Conservation (phyloP, 2,113 vertebrate genomes). For the Nerophis lumbriciformis region DNA sequence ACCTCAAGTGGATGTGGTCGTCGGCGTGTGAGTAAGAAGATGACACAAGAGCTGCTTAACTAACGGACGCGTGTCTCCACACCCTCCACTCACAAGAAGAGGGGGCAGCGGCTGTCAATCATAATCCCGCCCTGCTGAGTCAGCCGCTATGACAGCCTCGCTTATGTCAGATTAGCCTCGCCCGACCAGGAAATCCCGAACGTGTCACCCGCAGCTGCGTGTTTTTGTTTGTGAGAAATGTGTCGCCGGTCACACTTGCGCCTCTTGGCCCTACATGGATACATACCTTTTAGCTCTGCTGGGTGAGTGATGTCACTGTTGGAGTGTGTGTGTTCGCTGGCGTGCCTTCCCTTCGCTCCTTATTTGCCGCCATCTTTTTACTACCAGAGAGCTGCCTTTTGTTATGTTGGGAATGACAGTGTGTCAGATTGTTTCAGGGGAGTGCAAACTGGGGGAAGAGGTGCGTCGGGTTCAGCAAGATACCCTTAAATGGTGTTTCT, state of each 20-base stretch:
- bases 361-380: conserved; percentile 61
- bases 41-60: conserved; percentile 10
- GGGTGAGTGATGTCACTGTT: conserved; percentile 58
- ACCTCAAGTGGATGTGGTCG: conserved; percentile 17
- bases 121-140: conserved; percentile 50
- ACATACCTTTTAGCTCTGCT: conserved; percentile 53
- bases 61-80: conserved; percentile 44
- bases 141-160: conserved; percentile 52
- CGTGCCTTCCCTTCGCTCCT: conserved; percentile 56
- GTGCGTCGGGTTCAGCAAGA: conserved; percentile 36
- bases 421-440: conserved; percentile 35
- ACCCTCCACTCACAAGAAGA: conserved; percentile 1
- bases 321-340: conserved; percentile 41
- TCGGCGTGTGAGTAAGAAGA: conserved; percentile 12
- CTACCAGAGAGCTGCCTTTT: conserved; percentile 52
- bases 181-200: conserved; percentile 32
- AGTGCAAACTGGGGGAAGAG: conserved; percentile 33
- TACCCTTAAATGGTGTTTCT: conserved; percentile 67
- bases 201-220: background rate
- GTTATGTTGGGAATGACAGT: conserved; percentile 60
- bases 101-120: conserved; percentile 53
- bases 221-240: too few species aligned
- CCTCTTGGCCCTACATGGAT: conserved; percentile 66
- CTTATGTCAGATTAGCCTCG: conserved; percentile 25
- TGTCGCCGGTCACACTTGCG: conserved; percentile 16